Base-by-base conservation (phyloP, 1,140 invertebrate genomes). In the Drosophila baimaii region DNA sequence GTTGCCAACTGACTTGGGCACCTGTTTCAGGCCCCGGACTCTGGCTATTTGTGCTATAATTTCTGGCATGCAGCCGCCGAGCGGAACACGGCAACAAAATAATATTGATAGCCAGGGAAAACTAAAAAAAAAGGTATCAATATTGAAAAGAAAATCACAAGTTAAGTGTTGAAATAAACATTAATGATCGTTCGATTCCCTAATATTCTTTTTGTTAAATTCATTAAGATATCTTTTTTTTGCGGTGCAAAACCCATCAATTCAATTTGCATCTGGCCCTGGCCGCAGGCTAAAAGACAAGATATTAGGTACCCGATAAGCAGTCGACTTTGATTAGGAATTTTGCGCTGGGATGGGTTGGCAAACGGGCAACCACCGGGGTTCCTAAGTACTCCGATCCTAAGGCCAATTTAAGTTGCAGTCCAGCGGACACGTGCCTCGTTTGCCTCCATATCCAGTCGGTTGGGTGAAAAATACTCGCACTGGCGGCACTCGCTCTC, bases 31-130 rank as follows among this genome's bases (percentile, higher is more conserved):
- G 17, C 68, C 70, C 52, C 27, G 43, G 43, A 70, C 59, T 70
- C 66, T 74, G 76, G 84, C 80, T 83, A 89, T 89, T 88, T 88
- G 58, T 79, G 84, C 83, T 88, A 89, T 88, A 89, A 88, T 88
- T 88, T 80, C 43, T 79, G 84, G 83, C 81, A 84, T 84, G 81
- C 81, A 79, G 70, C 62, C 49, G 57, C 61, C 52, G 17, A 69
- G 25, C 43, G 21, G 39, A 44, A 54, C 51, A 52, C 51, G 29
- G 31, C 21, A 21, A 7, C 29, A 52, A 52, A 52, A 52, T 15
- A 35, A 35, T 52, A 52, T 21, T 1, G 0, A 21, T 33, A 17
- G 15, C 10, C 5, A 33, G 0, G 3, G 13, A 25, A 12, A 5
- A 31, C 5, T 19, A 49, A 9, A 1, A n/a, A 29, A 15, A 1